Base-by-base conservation (phyloP, 1,140 invertebrate genomes). In the Drosophila asahinai region DNA sequence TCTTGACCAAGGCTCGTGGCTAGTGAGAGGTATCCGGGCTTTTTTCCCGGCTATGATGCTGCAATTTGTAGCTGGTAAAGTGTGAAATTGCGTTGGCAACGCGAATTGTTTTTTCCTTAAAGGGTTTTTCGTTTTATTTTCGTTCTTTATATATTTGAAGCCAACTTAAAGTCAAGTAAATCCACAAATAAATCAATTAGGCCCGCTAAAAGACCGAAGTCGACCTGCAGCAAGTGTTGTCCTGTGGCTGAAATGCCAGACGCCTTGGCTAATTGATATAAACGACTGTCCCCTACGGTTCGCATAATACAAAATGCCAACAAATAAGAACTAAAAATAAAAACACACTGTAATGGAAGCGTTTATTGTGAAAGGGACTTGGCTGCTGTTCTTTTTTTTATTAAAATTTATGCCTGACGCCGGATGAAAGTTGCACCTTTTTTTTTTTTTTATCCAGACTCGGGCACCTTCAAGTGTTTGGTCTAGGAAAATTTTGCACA, bases 31-130 rank as follows among this genome's bases (percentile, higher is more conserved):
- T 66, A 76, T 66, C 47, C 73, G 72, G 45, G 33, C 62, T 45
- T 77, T 60, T 60, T 77, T 71, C 17, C 48, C 49, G 40, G 67
- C 84, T 90, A 89, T 89, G 84, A 89, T 89, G 84, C 77, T 84
- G 84, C 86, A 89, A 84, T 89, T 89, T 89, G 86, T 84, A 90
- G 81, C 86, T 89, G 84, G 78, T 84, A 89, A 89, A 89, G 84
- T 89, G 84, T 89, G 86, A 89, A 89, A 89, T 89, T 89, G 84
- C 81, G 84, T 89, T 89, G 73, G 77, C 68, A 71, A 72, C 63
- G 70, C 68, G 84, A 81, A 81, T 89, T 81, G 84, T 83, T 87
- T 71, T 76, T 42, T 14, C 74, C 78, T 86, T 25, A 60, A 42
- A 48, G 33, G 30, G 15, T 66, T 6, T 22, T 59, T 40, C 27